phyloP scores from a whole-genome alignment of 2,888 invertebrate species.

The Hermaeophaga mercurialis region DNA sequence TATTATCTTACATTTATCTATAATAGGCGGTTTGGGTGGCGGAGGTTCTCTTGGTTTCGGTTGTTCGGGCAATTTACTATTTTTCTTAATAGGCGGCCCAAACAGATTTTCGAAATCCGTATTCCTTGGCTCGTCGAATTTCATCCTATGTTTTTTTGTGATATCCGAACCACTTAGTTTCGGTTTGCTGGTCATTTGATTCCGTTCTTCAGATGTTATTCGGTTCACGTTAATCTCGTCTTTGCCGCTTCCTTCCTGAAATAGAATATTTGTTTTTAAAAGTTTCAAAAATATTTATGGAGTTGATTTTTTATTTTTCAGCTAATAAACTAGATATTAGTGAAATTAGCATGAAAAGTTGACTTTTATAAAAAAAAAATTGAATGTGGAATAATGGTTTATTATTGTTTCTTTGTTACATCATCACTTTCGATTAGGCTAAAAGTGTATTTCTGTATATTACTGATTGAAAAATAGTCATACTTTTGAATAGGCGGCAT shows the following conservation, averaged over 20 bases:
- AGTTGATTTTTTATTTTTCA: too few species aligned
- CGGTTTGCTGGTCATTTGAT: constrained; percentile 72
- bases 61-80: constrained; percentile 68
- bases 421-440: too few species aligned
- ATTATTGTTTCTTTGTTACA: too few species aligned
- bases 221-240: constrained; percentile 56
- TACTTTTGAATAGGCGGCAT: too few species aligned
- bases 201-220: constrained; percentile 47
- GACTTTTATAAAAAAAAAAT: too few species aligned
- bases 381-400: too few species aligned
- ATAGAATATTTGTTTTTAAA: too few species aligned
- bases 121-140: constrained; percentile 54
- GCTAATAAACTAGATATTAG: too few species aligned
- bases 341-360: too few species aligned
- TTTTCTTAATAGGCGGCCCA: constrained; percentile 81
- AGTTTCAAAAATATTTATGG: too few species aligned
- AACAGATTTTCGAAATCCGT: constrained; percentile 78
- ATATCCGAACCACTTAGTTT: constrained; percentile 64
- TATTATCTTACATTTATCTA: constrained; percentile 60
- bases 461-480: too few species aligned
- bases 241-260: constrained; percentile 47
- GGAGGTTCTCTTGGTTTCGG: constrained; percentile 45
- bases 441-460: too few species aligned
- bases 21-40: constrained; percentile 55
- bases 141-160: constrained; percentile 52